A percentile compares a stretch with the other conserved stretches of the same genome.
Evolutionary conservation across 2,888 invertebrate species (phyloP).

Genomic region (Iselma pallidipennis): DNA sequence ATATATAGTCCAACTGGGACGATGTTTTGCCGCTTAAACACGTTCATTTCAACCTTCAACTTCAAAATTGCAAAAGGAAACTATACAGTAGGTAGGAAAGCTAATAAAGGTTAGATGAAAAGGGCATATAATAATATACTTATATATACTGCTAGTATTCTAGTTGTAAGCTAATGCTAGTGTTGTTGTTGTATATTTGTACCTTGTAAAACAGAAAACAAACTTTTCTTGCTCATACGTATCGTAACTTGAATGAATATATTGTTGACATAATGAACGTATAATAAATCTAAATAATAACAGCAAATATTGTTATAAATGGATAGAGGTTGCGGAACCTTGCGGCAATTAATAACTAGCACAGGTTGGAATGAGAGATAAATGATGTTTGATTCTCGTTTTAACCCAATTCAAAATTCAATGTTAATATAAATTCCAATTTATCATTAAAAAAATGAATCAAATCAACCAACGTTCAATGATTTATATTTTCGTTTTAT

Average conservation of each 20-base stretch:
- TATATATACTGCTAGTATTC: no score
- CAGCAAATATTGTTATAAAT: no score
- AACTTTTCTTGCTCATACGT: no score
- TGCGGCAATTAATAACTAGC: no score
- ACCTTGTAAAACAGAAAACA: no score
- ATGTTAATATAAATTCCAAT: neutral
- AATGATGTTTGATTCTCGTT: no score
- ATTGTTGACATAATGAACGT: neutral
- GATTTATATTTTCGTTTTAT: neutral
- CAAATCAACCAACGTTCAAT: neutral
- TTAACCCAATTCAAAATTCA: neutral
- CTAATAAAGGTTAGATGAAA: no score
- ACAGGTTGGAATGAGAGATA: no score
- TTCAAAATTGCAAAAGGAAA: neutral
- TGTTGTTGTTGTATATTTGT: no score
- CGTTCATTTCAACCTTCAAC: neutral
- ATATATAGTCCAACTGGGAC: neutral
- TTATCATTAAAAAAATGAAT: neutral
- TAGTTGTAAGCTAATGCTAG: neutral
- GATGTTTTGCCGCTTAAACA: neutral
- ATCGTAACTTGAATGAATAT: neutral
- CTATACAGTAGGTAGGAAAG: neutral
- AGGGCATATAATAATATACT: no score
- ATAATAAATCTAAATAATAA: no score
- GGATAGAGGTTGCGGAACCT: no score